A percentile compares a stretch with the other conserved stretches of the same genome.
Conservation (phyloP, 2,797 vertebrate genomes). For the Crocidura indochinensis region DNA sequence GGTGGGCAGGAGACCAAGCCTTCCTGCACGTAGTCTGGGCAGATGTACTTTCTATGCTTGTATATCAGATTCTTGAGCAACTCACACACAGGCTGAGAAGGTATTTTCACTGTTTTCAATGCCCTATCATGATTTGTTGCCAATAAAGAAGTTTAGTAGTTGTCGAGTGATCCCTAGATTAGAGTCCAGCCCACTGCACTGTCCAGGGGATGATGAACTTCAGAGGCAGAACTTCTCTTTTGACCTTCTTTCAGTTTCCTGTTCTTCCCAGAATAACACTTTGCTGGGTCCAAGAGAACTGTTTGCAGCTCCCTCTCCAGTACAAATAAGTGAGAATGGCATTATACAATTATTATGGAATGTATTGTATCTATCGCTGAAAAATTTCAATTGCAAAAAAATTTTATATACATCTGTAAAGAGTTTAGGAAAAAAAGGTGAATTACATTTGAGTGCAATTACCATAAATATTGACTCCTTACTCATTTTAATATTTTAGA, state of each 20-base stretch:
- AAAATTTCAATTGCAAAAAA: neutral
- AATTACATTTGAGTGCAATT: neutral
- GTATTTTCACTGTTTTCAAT: neutral
- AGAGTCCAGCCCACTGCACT: neutral
- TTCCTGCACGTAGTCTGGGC: neutral
- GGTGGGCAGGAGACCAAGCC: neutral
- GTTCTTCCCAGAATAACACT: rapidly evolving
- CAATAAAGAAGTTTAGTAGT: neutral
- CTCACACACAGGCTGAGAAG: neutral
- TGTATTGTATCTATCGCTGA: neutral
- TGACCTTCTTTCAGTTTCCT: neutral
- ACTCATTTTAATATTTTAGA: neutral
- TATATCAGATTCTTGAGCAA: neutral
- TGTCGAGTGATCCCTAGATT: neutral
- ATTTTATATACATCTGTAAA: neutral
- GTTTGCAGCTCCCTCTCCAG: neutral
- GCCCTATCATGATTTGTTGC: neutral
- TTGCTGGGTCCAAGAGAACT: neutral
- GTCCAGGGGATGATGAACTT: neutral
- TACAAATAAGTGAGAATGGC: neutral
- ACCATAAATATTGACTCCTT: conserved; percentile 19
- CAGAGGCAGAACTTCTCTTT: neutral
- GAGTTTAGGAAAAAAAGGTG: neutral
- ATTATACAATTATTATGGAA: neutral
- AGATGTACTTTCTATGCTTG: neutral